These are phyloP conservation scores for Copsychus sechellarum DNA, from an alignment of 2,113 vertebrate genomes.

Conservation along the genomic window DNA sequence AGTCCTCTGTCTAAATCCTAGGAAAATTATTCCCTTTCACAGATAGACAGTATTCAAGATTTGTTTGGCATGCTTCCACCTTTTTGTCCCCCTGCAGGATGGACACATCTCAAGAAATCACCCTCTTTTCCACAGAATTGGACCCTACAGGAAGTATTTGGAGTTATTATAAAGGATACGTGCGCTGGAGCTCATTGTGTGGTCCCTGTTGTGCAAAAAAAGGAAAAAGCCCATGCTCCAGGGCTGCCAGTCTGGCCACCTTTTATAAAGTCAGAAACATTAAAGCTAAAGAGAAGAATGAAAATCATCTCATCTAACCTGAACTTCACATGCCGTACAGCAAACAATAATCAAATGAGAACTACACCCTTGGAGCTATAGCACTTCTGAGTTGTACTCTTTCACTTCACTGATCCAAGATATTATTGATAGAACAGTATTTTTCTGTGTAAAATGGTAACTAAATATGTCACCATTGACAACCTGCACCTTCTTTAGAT, in stretches of 20 bases:
- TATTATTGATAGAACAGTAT: background rate
- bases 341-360: background rate
- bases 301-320: background rate
- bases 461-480: background rate
- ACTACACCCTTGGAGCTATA: background rate
- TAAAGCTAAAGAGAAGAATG: background rate
- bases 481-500: background rate
- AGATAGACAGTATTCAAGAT: background rate
- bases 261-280: background rate
- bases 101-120: background rate
- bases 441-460: background rate
- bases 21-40: background rate
- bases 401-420: background rate
- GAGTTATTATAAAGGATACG: background rate
- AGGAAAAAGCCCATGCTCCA: background rate
- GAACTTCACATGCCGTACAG: background rate
- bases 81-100: background rate
- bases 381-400: background rate
- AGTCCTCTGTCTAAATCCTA: background rate
- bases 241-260: background rate
- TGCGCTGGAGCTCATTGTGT: background rate
- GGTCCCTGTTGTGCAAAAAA: background rate
- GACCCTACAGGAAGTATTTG: background rate
- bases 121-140: background rate
- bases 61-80: background rate